Evolutionary conservation across 1,140 invertebrate genomes (phyloP).

Genomic region (Heliothis subflexa): DNA sequence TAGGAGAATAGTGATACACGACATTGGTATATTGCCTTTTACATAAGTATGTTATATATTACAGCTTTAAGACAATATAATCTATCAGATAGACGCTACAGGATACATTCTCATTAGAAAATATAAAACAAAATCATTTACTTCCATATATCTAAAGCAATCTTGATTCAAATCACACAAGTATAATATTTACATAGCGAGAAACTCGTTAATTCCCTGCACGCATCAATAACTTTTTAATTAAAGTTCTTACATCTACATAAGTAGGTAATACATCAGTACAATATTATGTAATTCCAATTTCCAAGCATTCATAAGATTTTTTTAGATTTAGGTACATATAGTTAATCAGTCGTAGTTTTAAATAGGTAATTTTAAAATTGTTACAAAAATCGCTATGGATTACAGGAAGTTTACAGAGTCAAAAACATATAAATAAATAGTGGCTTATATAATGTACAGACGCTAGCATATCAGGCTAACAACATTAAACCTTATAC

Average conservation of each 20-base stretch:
- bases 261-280: background rate
- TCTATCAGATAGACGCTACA: too few relatives aligned
- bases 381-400: background rate
- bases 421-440: too few relatives aligned
- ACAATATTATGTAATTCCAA: background rate
- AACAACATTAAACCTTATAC: too few relatives aligned
- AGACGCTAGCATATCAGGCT: too few relatives aligned
- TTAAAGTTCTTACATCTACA: background rate
- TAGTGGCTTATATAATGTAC: too few relatives aligned
- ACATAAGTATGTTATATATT: too few relatives aligned
- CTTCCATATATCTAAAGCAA: background rate
- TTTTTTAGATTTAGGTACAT: background rate
- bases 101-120: too few relatives aligned
- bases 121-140: background rate
- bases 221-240: constrained; percentile 4
- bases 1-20: background rate
- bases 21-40: too few relatives aligned
- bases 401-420: too few relatives aligned
- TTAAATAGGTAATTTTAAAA: background rate
- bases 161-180: background rate
- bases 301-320: too few relatives aligned
- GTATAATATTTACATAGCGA: background rate
- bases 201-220: background rate
- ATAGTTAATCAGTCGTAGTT: constrained; percentile 16
- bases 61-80: too few relatives aligned